Evolutionary conservation across 2,797 vertebrate species (phyloP).

Genomic region (Picus viridis): DNA sequence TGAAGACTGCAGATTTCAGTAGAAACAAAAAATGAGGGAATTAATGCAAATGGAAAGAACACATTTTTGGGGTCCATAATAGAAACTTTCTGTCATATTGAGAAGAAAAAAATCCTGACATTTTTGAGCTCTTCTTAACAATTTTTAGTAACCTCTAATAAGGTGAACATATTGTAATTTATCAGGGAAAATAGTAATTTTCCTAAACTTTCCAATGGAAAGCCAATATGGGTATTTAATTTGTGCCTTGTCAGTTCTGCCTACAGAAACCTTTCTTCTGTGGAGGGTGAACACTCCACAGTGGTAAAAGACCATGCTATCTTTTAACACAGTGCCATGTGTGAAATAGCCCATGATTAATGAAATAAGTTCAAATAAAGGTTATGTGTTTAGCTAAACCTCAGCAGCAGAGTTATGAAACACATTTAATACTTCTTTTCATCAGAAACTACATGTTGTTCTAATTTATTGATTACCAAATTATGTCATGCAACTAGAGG

Average conservation of each 20-base stretch:
- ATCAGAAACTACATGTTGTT: slow-evolving; percentile 50
- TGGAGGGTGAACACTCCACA: slow-evolving; percentile 53
- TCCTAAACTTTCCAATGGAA: slow-evolving; percentile 80
- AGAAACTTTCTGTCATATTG: neutral
- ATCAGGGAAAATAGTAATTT: slow-evolving; percentile 64
- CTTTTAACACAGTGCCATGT: slow-evolving; percentile 74
- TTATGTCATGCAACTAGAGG: slow-evolving; percentile 31
- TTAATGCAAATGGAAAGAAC: neutral
- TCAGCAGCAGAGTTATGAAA: slow-evolving; percentile 54
- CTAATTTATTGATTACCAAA: slow-evolving; percentile 54
- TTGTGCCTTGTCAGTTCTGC: slow-evolving; percentile 67
- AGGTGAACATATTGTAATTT: slow-evolving; percentile 27
- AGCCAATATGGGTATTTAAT: slow-evolving; percentile 79
- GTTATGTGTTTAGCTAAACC: slow-evolving; percentile 76
- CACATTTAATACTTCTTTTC: slow-evolving; percentile 46
- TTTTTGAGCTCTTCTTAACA: neutral
- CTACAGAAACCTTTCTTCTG: slow-evolving; percentile 79
- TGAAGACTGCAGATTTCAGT: neutral
- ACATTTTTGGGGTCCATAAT: neutral
- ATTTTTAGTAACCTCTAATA: slow-evolving; percentile 67
- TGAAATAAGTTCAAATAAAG: slow-evolving; percentile 84
- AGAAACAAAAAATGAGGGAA: neutral
- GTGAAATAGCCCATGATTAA: slow-evolving; percentile 76
- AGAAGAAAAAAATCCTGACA: neutral
- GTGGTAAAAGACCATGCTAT: slow-evolving; percentile 78